phyloP scores from a whole-genome alignment of 2,797 vertebrate genomes.

The Pangasius djambal region DNA sequence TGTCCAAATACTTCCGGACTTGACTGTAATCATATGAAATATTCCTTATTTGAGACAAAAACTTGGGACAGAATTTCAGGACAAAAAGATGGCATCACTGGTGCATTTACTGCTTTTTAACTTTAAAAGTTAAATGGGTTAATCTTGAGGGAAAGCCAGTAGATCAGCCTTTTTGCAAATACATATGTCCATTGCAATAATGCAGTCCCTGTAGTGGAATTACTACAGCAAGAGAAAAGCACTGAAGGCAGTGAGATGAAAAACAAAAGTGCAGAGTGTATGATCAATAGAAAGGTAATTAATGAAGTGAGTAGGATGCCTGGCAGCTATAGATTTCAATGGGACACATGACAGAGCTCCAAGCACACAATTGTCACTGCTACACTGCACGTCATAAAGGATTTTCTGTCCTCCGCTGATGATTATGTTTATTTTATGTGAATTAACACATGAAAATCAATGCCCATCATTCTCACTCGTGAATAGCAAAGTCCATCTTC shows the following conservation, averaged over 20 bases:
- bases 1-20: too few relatives aligned
- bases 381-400: conserved; percentile 56
- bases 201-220: conserved; percentile 18
- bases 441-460: conserved; percentile 48
- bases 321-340: conserved; percentile 74
- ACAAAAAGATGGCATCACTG: neutral
- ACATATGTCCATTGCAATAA: neutral
- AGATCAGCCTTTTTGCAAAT: conserved; percentile 10
- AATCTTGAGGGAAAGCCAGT: neutral
- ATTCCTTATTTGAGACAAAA: neutral
- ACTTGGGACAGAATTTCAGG: neutral
- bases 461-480: conserved; percentile 12
- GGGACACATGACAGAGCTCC: conserved; percentile 65
- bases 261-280: conserved; percentile 69
- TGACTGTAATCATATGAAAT: neutral
- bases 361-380: conserved; percentile 69
- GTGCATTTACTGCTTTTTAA: neutral
- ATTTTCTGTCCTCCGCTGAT: conserved; percentile 33
- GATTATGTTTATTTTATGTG: conserved; percentile 40
- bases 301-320: conserved; percentile 71
- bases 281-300: conserved; percentile 81
- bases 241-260: conserved; percentile 42
- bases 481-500: conserved; percentile 15
- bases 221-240: conserved; percentile 37
- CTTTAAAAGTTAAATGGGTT: neutral